Evolutionary conservation across 2,888 invertebrate species (phyloP), one percentile per base, ranked within the genome.

Genomic region (Chrysotoxum bicinctum): DNA sequence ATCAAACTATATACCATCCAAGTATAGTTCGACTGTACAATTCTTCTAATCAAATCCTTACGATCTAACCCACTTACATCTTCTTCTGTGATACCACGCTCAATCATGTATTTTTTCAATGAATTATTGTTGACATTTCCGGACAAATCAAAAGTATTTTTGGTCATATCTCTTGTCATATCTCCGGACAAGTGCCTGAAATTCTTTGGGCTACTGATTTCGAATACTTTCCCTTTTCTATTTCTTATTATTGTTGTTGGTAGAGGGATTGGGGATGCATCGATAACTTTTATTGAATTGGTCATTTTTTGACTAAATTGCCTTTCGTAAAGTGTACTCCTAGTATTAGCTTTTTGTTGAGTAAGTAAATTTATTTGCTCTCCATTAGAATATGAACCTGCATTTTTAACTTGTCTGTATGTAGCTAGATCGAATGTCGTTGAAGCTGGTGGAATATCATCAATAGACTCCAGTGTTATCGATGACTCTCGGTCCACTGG

Each of bases 71-170:
- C 88, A 6, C 78, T 87, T 14, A 90, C 82, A 26, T 91, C 90
- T 43, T 89, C 88, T 56, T 90, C 91, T 2, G 87, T 83, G 1
- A 90, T 90, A 14, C 89, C 89, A 2, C 87, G 88, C 81, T 90
- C 90, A 64, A 90, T 89, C 89, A 90, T 89, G 58, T 90, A 90
- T 76, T 90, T 90, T 58, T 88, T 89, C 10, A 90, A 64, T 2
- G 89, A 89, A 70, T 90, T 90, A 40, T 90, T 90, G 45, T 88
- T 90, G n/a, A 77, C 69, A 1, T 87, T 84, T 21, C 68, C 88
- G 6, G 78, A 56, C 26, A 90, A 74, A 45, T 90, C 91, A 35
- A 90, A 90, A 0, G 91, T 90, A 58, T 91, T 90, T 26, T 89
- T 88, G 0, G 90, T 90, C 45, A 90, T 89, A 80, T 91, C 90